Conservation (phyloP, 2,113 vertebrate species). For the Myanophis thanlyinensis region DNA sequence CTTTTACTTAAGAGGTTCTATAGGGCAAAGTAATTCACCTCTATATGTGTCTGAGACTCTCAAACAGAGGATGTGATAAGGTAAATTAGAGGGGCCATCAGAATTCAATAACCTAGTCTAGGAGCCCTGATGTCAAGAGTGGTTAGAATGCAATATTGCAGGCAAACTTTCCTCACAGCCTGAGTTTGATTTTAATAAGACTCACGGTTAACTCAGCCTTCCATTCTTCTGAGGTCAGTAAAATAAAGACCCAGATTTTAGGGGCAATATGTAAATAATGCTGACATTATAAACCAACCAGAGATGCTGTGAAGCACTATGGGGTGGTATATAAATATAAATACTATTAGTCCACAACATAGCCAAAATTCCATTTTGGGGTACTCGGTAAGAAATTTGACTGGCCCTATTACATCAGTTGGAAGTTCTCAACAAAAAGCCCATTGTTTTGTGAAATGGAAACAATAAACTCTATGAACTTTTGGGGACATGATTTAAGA, state of each 20-base stretch:
- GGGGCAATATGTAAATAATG: not conserved
- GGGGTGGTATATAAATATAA: not conserved
- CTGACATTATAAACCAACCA: not conserved
- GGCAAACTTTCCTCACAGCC: not conserved
- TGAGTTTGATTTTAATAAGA: not conserved
- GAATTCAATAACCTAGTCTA: not conserved
- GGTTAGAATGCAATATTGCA: not conserved
- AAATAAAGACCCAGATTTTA: not conserved
- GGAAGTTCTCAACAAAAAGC: not conserved
- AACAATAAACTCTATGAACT: not conserved
- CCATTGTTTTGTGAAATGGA: not conserved
- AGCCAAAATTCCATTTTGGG: not conserved
- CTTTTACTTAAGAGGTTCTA: not conserved
- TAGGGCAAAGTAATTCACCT: not conserved
- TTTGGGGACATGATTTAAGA: not conserved
- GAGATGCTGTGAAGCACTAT: not conserved
- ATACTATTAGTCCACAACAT: not conserved
- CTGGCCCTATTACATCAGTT: not conserved
- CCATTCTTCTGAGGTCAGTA: not conserved
- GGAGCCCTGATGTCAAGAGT: not conserved
- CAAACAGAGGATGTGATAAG: not conserved
- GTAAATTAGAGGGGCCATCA: not conserved
- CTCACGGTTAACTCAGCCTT: not conserved
- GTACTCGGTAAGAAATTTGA: not conserved
- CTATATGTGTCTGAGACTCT: not conserved